Evolutionary conservation across 2,888 invertebrate species (phyloP).

Genomic region (Cryptosula pallasiana): DNA sequence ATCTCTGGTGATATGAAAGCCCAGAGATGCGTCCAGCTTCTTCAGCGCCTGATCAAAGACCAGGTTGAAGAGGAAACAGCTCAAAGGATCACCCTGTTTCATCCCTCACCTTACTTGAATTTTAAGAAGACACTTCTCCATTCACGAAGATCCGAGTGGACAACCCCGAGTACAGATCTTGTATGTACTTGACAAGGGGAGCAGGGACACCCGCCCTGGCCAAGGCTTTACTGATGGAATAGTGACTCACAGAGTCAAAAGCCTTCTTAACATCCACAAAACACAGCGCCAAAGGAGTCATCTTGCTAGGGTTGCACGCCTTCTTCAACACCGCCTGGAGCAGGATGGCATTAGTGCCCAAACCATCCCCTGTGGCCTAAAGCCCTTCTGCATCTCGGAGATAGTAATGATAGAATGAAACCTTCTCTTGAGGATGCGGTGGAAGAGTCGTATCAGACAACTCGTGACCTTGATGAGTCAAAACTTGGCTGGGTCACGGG

Average conservation of each 20-base stretch:
- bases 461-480: neutral
- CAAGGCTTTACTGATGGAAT: neutral
- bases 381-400: neutral
- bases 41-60: neutral
- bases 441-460: neutral
- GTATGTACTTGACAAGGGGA: neutral
- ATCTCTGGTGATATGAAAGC: neutral
- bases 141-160: neutral
- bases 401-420: neutral
- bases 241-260: neutral
- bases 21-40: neutral
- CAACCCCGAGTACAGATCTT: neutral
- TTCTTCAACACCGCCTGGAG: neutral
- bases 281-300: neutral
- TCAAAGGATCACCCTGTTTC: slow-evolving; percentile 15
- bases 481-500: neutral
- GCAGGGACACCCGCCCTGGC: neutral
- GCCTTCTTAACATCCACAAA: slow-evolving; percentile 2
- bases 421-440: neutral
- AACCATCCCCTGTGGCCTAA: neutral
- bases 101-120: neutral
- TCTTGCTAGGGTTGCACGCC: neutral
- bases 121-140: neutral
- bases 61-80: slow-evolving; percentile 20
- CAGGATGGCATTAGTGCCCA: neutral